phyloP scores from a whole-genome alignment of 1,140 invertebrate species.

The Protaetia brevitarsis region DNA sequence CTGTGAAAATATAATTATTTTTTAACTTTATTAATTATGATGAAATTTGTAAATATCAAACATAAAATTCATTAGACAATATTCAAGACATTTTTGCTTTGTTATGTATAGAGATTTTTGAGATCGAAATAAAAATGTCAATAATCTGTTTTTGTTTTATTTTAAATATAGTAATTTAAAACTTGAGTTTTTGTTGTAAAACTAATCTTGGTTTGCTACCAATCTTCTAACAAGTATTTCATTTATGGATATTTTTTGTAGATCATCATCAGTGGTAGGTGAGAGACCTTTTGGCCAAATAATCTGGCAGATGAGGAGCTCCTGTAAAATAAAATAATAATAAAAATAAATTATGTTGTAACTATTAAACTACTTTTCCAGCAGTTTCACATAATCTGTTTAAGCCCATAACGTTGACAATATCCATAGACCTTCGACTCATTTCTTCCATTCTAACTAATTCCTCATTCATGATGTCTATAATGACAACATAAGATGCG shows the following conservation, averaged over 20 bases:
- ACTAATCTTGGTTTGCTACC: conserved; percentile 38
- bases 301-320: conserved; percentile 56
- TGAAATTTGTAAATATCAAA: not conserved
- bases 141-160: not conserved
- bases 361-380: conserved; percentile 60
- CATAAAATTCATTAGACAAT: not conserved
- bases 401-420: conserved; percentile 55
- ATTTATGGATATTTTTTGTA: conserved; percentile 53
- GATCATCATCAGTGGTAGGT: conserved; percentile 26
- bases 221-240: conserved; percentile 55
- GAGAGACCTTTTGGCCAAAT: conserved; percentile 46
- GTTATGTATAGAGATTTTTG: conserved; percentile 6
- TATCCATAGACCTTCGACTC: conserved; percentile 48
- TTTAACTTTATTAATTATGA: not conserved
- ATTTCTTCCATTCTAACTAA: conserved; percentile 42
- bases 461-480: conserved; percentile 53
- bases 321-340: conserved; percentile 49
- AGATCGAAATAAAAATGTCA: conserved; percentile 5
- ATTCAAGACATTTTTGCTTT: not conserved
- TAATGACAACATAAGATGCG: conserved; percentile 78
- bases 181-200: not conserved
- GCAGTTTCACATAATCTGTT: conserved; percentile 62
- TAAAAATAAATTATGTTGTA: too few relatives aligned
- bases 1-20: not conserved
- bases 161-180: too few relatives aligned